Percentiles rank a stretch among this genome's conserved stretches.
phyloP scores from a whole-genome alignment of 1,140 invertebrate genomes.

The Diabrotica undecimpunctata region DNA sequence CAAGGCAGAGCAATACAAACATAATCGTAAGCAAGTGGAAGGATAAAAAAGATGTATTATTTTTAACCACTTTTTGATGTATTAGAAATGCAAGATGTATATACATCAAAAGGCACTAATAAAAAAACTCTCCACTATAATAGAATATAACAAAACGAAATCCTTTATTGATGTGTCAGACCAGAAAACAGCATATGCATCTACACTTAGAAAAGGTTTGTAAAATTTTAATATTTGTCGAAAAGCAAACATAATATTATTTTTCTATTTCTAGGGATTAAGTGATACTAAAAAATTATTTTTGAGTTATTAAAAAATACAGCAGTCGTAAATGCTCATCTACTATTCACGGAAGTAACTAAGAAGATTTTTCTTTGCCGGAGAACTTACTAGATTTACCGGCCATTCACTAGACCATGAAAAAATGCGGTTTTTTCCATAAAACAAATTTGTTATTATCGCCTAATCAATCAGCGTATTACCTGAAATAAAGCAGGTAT shows the following conservation, averaged over 20 bases:
- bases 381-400: too few relatives aligned
- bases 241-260: conserved; percentile 26
- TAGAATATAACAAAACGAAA: conserved; percentile 33
- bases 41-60: conserved; percentile 17
- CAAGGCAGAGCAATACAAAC: conserved; percentile 30
- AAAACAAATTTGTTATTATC: too few relatives aligned
- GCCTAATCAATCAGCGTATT: too few relatives aligned
- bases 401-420: too few relatives aligned
- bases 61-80: conserved; percentile 13
- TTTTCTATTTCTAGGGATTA: conserved; percentile 22
- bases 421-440: too few relatives aligned
- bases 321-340: conserved; percentile 11
- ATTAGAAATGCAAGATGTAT: conserved; percentile 20
- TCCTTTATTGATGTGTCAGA: conserved; percentile 17
- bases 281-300: conserved; percentile 10
- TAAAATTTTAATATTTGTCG: conserved; percentile 15
- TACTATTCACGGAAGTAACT: conserved; percentile 7
- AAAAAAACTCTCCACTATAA: conserved; percentile 32
- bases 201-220: too few relatives aligned
- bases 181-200: background rate
- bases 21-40: conserved; percentile 18
- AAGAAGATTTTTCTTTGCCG: too few relatives aligned
- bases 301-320: conserved; percentile 18
- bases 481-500: too few relatives aligned
- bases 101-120: conserved; percentile 16